Evolutionary conservation across 2,888 invertebrate species (phyloP), one percentile per base, ranked within the genome.

Genomic region (Dilophus febrilis): DNA sequence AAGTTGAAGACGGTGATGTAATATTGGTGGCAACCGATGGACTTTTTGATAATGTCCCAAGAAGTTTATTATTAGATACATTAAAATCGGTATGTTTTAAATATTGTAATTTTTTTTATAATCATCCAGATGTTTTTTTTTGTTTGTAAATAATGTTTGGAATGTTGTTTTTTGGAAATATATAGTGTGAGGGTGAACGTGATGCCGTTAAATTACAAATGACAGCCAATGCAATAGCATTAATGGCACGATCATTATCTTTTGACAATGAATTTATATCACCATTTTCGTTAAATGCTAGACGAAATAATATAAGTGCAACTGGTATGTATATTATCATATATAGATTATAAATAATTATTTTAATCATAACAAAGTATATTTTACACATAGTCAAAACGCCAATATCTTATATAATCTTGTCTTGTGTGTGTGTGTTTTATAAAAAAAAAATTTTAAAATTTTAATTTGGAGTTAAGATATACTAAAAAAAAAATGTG

Each of bases 1-100:
- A 76, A 3, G 88, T 63, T 5, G 80, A 86, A 61, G 84, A 90
- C 55, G 92, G 94, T 38, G 95, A 95, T 64, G 86, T 88, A 39
- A 87, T 95, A 53, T 71, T 95, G 30, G 75, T 95, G 40, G 97
- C 94, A 18, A 97, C 97, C 2, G 97, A 98, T 65, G 97, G 97
- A 40, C 86, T 98, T 41, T 98, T 97, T 66, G 97, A 98, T 67
- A 97, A 97, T 66, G 80, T 97, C 52, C 91, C 92, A 44, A 90
- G 90, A 53, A 78, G 81, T 48, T 72, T 92, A 58, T 73, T 97
- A 53, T 70, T 94, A 49, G 79, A 82, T 37, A 87, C 91, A 64
- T 72, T 95, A 64, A 66, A 73, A 49, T 74, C 79, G 60, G 77
- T 75, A 43, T 50, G 53, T 46, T n/a, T n/a, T 4, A 30, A 4